Evolutionary conservation across 2,113 vertebrate genomes (phyloP).

Genomic region (Paraplagusia blochii): DNA sequence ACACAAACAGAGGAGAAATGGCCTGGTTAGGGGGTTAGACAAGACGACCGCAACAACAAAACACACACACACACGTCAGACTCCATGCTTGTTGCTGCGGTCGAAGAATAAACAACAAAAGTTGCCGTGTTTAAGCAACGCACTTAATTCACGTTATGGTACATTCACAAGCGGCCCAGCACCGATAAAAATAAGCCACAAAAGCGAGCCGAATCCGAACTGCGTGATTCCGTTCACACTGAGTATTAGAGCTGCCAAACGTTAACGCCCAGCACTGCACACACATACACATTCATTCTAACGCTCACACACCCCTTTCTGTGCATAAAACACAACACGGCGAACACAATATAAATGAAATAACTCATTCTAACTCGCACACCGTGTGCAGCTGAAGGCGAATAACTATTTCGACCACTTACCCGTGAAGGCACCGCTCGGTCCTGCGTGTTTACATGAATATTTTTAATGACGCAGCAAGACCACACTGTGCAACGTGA

Average conservation of each 20-base stretch:
- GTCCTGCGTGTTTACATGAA: conserved; percentile 77
- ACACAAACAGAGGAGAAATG: background rate
- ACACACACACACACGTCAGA: background rate
- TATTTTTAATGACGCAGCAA: conserved; percentile 90
- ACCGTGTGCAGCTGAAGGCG: background rate
- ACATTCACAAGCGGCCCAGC: background rate
- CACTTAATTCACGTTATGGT: background rate
- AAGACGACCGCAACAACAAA: background rate
- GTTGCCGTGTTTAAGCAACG: conserved; percentile 18
- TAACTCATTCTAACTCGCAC: conserved; percentile 10
- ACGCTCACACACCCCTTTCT: conserved; percentile 50
- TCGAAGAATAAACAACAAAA: conserved; percentile 39
- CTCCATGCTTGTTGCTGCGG: conserved; percentile 38
- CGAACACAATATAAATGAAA: conserved; percentile 30
- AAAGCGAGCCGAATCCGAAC: conserved; percentile 6
- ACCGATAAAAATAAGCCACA: background rate
- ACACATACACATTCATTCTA: conserved; percentile 57
- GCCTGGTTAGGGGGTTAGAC: no score
- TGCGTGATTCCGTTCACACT: conserved; percentile 22
- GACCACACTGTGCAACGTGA: conserved; percentile 85
- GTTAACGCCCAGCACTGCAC: conserved; percentile 77
- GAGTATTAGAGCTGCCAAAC: conserved; percentile 59
- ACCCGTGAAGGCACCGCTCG: conserved; percentile 52
- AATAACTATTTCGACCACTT: conserved; percentile 29
- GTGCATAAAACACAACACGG: conserved; percentile 67